Percentiles rank a stretch among this genome's conserved stretches.
phyloP scores from a whole-genome alignment of 2,888 invertebrate species.

The Dicyrtomina minuta region DNA sequence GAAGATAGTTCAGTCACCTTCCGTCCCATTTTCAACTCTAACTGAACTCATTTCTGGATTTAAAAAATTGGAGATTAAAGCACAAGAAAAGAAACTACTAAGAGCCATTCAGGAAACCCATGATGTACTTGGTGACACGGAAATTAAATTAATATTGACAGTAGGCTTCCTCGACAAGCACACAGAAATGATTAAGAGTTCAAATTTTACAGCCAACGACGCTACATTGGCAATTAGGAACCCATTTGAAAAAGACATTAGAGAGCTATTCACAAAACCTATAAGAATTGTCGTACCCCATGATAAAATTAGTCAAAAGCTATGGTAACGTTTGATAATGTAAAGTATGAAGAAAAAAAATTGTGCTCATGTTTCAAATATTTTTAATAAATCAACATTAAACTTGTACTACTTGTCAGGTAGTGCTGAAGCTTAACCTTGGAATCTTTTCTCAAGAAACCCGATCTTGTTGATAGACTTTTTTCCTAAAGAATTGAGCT shows the following conservation, averaged over 20 bases:
- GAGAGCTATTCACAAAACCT: constrained; percentile 18
- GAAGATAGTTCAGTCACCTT: constrained; percentile 10
- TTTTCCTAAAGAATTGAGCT: no score
- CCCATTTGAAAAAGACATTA: constrained; percentile 8
- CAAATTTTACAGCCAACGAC: neutral
- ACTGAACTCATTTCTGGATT: neutral
- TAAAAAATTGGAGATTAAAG: neutral
- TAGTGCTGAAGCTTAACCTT: no score
- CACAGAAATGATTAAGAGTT: constrained; percentile 1
- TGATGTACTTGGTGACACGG: neutral
- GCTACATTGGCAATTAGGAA: constrained; percentile 4
- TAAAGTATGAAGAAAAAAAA: no score
- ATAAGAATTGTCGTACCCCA: constrained; percentile 13
- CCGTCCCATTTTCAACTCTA: neutral
- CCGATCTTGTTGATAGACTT: no score
- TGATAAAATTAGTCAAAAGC: constrained; percentile 8
- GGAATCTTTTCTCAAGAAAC: no score
- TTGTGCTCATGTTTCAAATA: no score
- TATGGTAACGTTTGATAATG: neutral
- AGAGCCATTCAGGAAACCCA: neutral
- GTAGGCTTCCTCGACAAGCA: constrained; percentile 5
- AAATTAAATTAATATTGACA: constrained; percentile 1
- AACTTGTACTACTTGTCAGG: no score
- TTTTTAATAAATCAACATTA: no score
- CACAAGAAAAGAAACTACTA: neutral